Evolutionary conservation across 1,140 invertebrate genomes (phyloP).

Genomic region (Orius insidiosus): DNA sequence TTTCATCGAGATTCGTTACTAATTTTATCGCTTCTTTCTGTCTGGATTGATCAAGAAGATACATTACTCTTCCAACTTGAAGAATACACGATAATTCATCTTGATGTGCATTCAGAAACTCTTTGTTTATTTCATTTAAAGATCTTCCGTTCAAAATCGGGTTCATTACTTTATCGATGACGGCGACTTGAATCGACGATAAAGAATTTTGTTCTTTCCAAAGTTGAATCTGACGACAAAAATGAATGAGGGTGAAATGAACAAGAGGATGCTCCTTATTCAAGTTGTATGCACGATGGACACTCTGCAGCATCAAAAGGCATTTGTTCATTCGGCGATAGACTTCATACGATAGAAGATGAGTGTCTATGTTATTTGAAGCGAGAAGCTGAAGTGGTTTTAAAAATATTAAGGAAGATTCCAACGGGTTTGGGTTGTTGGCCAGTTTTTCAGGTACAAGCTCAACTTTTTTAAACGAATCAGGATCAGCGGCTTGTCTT

Average conservation of each 20-base stretch:
- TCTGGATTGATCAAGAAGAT: slow-evolving; percentile 31
- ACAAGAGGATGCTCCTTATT: slow-evolving; percentile 57
- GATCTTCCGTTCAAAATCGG: slow-evolving; percentile 41
- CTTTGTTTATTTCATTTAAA: slow-evolving; percentile 45
- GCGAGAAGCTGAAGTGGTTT: slow-evolving; percentile 74
- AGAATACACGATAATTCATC: slow-evolving; percentile 47
- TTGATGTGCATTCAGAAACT: slow-evolving; percentile 42
- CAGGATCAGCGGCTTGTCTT: slow-evolving; percentile 76
- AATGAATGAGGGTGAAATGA: slow-evolving; percentile 62
- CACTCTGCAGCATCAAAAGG: slow-evolving; percentile 65
- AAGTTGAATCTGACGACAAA: slow-evolving; percentile 18
- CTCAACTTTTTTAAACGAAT: slow-evolving; percentile 23
- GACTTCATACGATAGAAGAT: slow-evolving; percentile 92
- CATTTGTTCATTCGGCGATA: slow-evolving; percentile 77
- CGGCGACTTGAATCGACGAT: slow-evolving; percentile 44
- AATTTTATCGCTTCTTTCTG: slow-evolving; percentile 40
- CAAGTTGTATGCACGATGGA: slow-evolving; percentile 65
- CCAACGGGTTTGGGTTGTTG: slow-evolving; percentile 70
- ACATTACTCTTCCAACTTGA: slow-evolving; percentile 53
- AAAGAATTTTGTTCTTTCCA: slow-evolving; percentile 24
- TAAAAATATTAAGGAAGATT: slow-evolving; percentile 85
- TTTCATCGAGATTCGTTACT: slow-evolving; percentile 38
- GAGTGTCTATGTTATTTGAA: slow-evolving; percentile 74
- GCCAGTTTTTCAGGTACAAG: slow-evolving; percentile 29
- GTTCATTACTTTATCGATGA: slow-evolving; percentile 51